phyloP scores from a whole-genome alignment of 2,797 vertebrate species.

The Hypotaenidia okinawae region DNA sequence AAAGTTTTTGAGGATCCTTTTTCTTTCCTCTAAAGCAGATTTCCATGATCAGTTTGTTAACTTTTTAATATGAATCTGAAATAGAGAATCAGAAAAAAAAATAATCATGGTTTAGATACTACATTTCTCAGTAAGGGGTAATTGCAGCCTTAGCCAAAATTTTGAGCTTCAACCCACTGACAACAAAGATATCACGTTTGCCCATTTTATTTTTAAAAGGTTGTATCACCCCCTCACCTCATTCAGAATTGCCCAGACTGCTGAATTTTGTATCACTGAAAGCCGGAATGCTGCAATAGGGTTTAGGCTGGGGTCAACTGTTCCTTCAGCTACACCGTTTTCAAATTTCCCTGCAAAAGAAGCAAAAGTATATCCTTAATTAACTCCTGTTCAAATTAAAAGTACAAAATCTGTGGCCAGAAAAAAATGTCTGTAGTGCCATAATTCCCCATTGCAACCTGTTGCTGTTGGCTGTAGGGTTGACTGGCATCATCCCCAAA shows the following conservation, averaged over 20 bases:
- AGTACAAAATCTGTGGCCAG: background rate
- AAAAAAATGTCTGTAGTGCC: background rate
- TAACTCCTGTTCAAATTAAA: background rate
- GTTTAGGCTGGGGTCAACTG: slow-evolving; percentile 88
- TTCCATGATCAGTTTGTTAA: slow-evolving; percentile 82
- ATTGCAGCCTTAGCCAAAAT: background rate
- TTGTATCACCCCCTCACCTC: slow-evolving; percentile 82
- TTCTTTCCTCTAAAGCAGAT: slow-evolving; percentile 14
- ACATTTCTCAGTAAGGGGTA: background rate
- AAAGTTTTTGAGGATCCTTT: slow-evolving; percentile 12
- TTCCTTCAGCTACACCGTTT: slow-evolving; percentile 91
- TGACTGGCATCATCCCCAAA: background rate
- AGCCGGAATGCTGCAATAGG: slow-evolving; percentile 92
- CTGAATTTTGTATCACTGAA: slow-evolving; percentile 91
- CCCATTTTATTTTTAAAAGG: background rate
- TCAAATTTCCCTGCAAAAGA: slow-evolving; percentile 89
- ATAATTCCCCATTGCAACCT: background rate
- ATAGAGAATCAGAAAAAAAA: slow-evolving; percentile 58
- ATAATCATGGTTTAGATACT: background rate
- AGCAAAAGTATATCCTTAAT: background rate
- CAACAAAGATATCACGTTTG: background rate
- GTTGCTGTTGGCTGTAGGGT: background rate
- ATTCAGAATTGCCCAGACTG: slow-evolving; percentile 97
- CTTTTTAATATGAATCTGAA: slow-evolving; percentile 98
- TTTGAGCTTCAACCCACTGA: background rate